Evolutionary conservation across 2,113 vertebrate genomes (phyloP).

Genomic region (Centrocercus urophasianus): DNA sequence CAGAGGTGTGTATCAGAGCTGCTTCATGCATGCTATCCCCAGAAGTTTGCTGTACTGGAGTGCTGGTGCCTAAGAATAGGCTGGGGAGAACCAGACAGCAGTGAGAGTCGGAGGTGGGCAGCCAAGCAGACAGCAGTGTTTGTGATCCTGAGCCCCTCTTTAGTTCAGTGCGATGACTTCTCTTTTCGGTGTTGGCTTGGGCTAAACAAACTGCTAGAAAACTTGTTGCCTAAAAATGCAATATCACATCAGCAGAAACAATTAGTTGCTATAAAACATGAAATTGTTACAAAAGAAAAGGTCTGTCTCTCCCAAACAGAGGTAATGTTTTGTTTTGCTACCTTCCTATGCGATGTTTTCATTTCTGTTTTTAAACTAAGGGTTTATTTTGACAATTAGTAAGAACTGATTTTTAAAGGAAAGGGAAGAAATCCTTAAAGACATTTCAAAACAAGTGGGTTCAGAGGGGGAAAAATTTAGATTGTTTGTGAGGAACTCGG

Average conservation of each 20-base stretch:
- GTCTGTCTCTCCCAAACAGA: slow-evolving; percentile 19
- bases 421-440: neutral
- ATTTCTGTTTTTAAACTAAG: neutral
- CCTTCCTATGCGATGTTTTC: slow-evolving; percentile 16
- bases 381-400: slow-evolving; percentile 19
- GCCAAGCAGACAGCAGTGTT: slow-evolving; percentile 32
- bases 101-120: slow-evolving; percentile 29
- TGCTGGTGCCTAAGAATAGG: slow-evolving; percentile 30
- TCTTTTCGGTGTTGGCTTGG: neutral
- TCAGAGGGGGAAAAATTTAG: neutral
- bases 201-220: neutral
- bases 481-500: neutral
- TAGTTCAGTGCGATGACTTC: neutral
- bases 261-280: neutral
- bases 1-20: slow-evolving; percentile 44
- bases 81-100: slow-evolving; percentile 40
- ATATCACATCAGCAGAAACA: neutral
- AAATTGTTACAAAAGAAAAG: neutral
- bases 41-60: slow-evolving; percentile 56
- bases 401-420: slow-evolving; percentile 4
- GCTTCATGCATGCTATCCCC: slow-evolving; percentile 43
- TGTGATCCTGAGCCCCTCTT: slow-evolving; percentile 10
- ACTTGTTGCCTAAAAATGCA: slow-evolving; percentile 47
- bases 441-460: neutral
- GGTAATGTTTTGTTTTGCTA: slow-evolving; percentile 44